phyloP scores from a whole-genome alignment of 2,113 vertebrate genomes.

The Blennius ocellaris region DNA sequence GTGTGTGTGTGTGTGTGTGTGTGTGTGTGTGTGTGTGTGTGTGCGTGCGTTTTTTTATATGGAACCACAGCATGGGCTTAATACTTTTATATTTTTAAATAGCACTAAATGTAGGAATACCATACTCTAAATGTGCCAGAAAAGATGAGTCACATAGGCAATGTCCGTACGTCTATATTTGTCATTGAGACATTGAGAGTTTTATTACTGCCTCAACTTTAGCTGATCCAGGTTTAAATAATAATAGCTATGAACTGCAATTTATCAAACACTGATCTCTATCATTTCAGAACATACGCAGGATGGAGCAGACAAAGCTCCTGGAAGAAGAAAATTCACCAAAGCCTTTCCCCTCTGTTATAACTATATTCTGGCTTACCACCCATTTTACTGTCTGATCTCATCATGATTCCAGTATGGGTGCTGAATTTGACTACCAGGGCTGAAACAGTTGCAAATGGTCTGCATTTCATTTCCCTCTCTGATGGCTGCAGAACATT shows the following conservation, averaged over 20 bases:
- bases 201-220: not conserved
- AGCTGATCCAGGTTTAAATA: slow-evolving; percentile 17
- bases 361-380: slow-evolving; percentile 1
- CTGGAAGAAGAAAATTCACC: slow-evolving; percentile 4
- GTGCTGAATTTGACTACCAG: slow-evolving; percentile 42
- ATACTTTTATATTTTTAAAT: not conserved
- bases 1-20: no score
- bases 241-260: slow-evolving; percentile 6
- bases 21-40: no score
- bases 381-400: slow-evolving; percentile 28
- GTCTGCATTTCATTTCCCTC: slow-evolving; percentile 33
- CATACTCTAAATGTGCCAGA: not conserved
- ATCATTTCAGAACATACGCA: slow-evolving; percentile 14
- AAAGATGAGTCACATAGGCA: not conserved
- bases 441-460: slow-evolving; percentile 19
- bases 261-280: slow-evolving; percentile 4
- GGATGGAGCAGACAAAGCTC: not conserved
- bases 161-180: not conserved
- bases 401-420: slow-evolving; percentile 32
- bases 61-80: not conserved
- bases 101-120: not conserved
- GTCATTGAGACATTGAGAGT: not conserved
- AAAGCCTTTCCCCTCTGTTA: not conserved
- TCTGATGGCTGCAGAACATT: slow-evolving; percentile 29
- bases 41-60: not conserved